Conservation (phyloP, 2,888 invertebrate genomes). For the Ariolimax columbianus region DNA sequence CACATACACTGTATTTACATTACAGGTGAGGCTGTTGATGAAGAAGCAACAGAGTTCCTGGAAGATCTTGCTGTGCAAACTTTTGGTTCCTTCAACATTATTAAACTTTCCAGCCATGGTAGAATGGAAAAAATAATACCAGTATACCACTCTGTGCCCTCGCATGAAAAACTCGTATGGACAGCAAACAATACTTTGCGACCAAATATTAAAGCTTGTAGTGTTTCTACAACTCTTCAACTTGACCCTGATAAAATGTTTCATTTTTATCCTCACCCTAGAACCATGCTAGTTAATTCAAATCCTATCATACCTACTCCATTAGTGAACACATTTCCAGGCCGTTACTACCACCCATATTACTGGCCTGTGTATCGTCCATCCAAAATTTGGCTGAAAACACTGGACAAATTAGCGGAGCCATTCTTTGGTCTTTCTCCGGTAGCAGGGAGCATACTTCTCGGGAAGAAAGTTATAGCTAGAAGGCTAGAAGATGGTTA, state of each 20-base stretch:
- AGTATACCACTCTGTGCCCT: constrained; percentile 71
- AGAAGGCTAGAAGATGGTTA: constrained; percentile 76
- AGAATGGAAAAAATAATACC: constrained; percentile 75
- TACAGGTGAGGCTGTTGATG: constrained; percentile 68
- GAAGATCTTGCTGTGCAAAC: constrained; percentile 76
- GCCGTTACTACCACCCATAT: constrained; percentile 58
- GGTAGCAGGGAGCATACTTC: constrained; percentile 75
- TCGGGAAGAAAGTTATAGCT: constrained; percentile 75
- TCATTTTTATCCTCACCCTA: constrained; percentile 42
- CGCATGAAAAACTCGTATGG: constrained; percentile 68
- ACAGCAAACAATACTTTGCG: constrained; percentile 70
- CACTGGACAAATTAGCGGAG: constrained; percentile 67
- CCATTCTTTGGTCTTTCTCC: constrained; percentile 61
- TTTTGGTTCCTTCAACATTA: constrained; percentile 76
- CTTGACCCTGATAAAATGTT: constrained; percentile 69
- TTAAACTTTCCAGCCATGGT: constrained; percentile 72
- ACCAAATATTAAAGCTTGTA: constrained; percentile 67
- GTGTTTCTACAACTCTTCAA: constrained; percentile 68
- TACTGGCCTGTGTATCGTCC: constrained; percentile 73
- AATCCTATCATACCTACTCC: constrained; percentile 51
- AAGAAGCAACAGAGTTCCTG: constrained; percentile 72
- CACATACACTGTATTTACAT: constrained; percentile 77
- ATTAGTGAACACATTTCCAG: constrained; percentile 58
- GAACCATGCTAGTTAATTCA: constrained; percentile 57
- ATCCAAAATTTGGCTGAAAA: constrained; percentile 68